Base-by-base conservation (phyloP, 2,113 vertebrate species). In the Tachysurus vachellii region DNA sequence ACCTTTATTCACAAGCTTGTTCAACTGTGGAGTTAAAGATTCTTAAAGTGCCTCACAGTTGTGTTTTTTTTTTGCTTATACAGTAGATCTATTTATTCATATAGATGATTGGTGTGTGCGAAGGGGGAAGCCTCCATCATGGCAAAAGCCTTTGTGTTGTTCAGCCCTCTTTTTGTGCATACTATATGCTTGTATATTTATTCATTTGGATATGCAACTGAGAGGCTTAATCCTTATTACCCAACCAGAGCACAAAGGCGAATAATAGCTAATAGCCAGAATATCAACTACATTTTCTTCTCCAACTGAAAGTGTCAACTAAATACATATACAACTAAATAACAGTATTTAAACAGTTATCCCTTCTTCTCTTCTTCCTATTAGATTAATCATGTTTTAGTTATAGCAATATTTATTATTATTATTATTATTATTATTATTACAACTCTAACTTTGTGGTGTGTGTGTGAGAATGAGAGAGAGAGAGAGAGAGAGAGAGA, bases 1-100 rank as follows among this genome's bases (percentile, higher is more conserved):
- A 95, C 96, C 95, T 97, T 97, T 97, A 97, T 97, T 97, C 96
- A 96, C 95, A 95, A 96, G 96, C 97, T 97, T 99, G 97, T 97
- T 98, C 96, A 94, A 96, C 96, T 96, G 95, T 96, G 96, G 96
- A 96, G 95, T 96, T 97, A 97, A 97, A 97, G 93, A 96, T 92
- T 92, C 90, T 93, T 91, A 91, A 94, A 94, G 94, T 94, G 94
- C 91, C 94, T 94, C 92, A 94, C 92, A 94, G 92, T 92, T 95
- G 94, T 94, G 90, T 90, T 87, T 88, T 88, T 89, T 71, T 75
- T 84, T 57, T 17, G 36, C 47, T 92, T 92, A 96, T 96, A 95
- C 83, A 83, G 79, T 88, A 71, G 95, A 94, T 96, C 95, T 95
- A 94, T 96, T 97, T 96, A 93, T 96, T 96, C 96, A 95, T 97